Evolutionary conservation across 2,888 invertebrate genomes (phyloP), one percentile per base, ranked within the genome.

Genomic region (Gryllus longicercus): DNA sequence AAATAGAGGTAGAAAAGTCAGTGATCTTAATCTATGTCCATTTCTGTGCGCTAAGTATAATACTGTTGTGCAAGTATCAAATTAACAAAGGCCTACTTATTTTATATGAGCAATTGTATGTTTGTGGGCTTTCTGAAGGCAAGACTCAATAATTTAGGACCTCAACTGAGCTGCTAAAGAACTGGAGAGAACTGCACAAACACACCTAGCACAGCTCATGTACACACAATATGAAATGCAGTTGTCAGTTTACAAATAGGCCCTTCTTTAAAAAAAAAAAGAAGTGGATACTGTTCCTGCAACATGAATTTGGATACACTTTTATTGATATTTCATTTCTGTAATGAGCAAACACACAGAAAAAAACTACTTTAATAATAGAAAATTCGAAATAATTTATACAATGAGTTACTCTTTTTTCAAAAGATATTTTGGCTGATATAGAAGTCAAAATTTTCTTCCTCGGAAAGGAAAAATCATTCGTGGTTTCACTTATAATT

Each of bases 41-140:
- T n/a, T 63, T 63, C 16, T 18, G 63, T 63, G 63, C 63, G n/a
- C 63, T 63, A 63, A 63, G 63, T 63, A 14, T 63, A 63, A 63
- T n/a, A 63, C 63, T 16, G n/a, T n/a, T 18, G n/a, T n/a, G n/a
- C 63, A 63, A 18, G 63, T 63, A 63, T 63, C 63, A 63, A 63
- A n/a, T 63, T 63, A 63, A 63, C n/a, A 63, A 63, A 63, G 63
- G 63, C 63, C 63, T 63, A 63, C 63, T 63, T 63, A n/a, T 63
- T 63, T 63, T 63, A 14, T 63, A 63, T 63, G 63, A 63, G 63
- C 63, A 63, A 63, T 63, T 63, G n/a, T n/a, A 63, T n/a, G n/a
- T 63, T 63, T 63, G 63, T 14, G 63, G n/a, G 63, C 63, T 63
- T 63, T 63, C 63, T 63, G 16, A 63, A 63, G 63, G 63, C 63